These are phyloP conservation scores for Tretioscincus oriximinensis DNA, from an alignment of 2,113 vertebrate species.

Conservation along the genomic window DNA sequence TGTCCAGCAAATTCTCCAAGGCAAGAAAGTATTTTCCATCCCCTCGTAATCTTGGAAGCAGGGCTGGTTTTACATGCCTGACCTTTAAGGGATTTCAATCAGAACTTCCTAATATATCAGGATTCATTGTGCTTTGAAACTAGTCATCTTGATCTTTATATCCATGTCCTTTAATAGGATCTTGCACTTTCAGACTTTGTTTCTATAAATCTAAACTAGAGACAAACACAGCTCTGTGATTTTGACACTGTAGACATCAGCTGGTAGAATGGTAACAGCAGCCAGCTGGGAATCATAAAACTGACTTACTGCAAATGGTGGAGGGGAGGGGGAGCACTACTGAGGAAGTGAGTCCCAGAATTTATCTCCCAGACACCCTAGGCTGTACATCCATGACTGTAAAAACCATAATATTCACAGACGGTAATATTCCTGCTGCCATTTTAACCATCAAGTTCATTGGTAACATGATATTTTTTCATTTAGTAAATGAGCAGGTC, in stretches of 20 bases:
- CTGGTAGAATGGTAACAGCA: neutral
- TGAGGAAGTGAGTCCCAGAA: neutral
- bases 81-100: neutral
- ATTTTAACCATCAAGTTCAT: too few species aligned
- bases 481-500: neutral
- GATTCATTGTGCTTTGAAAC: accelerated
- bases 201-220: neutral
- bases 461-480: neutral
- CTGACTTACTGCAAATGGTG: neutral
- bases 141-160: neutral
- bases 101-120: accelerated
- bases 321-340: neutral
- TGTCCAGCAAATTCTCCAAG: neutral
- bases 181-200: neutral
- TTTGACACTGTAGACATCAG: neutral
- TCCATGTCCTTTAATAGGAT: neutral
- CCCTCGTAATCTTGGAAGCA: neutral
- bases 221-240: neutral
- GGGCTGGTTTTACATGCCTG: neutral
- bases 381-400: neutral
- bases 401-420: neutral
- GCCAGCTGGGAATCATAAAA: slow-evolving; percentile 13
- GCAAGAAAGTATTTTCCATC: neutral
- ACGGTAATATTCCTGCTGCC: too few species aligned
- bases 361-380: neutral